phyloP scores from a whole-genome alignment of 2,113 vertebrate genomes.

The Bos indicus region DNA sequence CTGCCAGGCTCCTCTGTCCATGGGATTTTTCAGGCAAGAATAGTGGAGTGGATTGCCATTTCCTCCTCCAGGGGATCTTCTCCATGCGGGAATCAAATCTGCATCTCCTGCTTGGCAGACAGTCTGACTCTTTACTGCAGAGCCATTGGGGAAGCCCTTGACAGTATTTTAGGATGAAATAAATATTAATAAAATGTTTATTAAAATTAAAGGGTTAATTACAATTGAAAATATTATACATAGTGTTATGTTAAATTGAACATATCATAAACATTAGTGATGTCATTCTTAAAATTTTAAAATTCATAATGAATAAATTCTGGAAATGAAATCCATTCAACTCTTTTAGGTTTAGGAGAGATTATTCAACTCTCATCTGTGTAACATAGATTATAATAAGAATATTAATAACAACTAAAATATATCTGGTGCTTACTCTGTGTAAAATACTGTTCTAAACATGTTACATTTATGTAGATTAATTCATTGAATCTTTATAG shows the following conservation, averaged over 20 bases:
- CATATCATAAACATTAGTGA: neutral
- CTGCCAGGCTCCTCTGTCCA: neutral
- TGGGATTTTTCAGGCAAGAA: neutral
- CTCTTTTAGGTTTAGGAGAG: neutral
- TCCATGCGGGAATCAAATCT: neutral
- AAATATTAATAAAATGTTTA: neutral
- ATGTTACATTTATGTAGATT: neutral
- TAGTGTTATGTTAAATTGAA: neutral
- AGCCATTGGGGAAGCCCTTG: neutral
- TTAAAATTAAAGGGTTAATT: neutral
- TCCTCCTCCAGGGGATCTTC: neutral
- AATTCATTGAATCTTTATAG: neutral
- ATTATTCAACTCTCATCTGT: neutral
- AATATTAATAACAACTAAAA: neutral
- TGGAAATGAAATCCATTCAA: neutral
- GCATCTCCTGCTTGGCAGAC: neutral
- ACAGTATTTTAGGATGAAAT: constrained; percentile 2
- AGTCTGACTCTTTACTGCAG: neutral
- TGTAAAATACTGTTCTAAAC: neutral
- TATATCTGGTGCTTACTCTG: neutral
- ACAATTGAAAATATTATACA: neutral
- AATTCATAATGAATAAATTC: neutral
- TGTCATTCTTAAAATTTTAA: constrained; percentile 14
- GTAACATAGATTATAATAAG: neutral
- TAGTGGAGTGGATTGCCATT: neutral